phyloP scores from a whole-genome alignment of 1,140 invertebrate species.

The Brachionus rotundiformis region DNA sequence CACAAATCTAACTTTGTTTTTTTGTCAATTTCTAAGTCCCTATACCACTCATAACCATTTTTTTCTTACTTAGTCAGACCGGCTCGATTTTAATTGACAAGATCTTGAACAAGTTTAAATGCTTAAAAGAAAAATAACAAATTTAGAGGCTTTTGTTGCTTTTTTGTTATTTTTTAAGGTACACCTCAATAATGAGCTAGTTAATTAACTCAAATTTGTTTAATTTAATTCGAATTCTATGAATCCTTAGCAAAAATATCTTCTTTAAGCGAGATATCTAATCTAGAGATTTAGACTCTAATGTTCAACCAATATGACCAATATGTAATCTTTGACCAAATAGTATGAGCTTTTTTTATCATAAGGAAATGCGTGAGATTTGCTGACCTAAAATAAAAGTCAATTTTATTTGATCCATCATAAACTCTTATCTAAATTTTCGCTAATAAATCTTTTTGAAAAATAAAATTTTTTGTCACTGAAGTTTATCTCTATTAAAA shows the following conservation, averaged over 20 bases:
- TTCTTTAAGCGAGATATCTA: background rate
- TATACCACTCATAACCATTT: background rate
- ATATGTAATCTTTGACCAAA: background rate
- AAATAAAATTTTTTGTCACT: background rate
- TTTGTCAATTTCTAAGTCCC: background rate
- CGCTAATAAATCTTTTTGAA: background rate
- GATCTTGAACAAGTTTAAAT: background rate
- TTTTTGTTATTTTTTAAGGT: background rate
- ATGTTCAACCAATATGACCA: background rate
- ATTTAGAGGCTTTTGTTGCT: background rate
- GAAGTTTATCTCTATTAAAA: too few relatives aligned
- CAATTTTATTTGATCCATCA: constrained; percentile 3
- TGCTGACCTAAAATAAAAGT: background rate
- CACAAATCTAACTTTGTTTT: constrained; percentile 46
- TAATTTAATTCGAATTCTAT: constrained; percentile 5
- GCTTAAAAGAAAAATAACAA: background rate
- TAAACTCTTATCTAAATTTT: constrained; percentile 1
- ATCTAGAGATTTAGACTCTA: background rate
- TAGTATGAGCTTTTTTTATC: background rate
- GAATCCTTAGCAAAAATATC: background rate
- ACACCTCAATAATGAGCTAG: background rate
- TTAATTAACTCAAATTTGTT: constrained; percentile 17
- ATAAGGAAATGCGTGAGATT: background rate
- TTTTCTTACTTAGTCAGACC: constrained; percentile 8
- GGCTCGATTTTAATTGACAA: constrained; percentile 35